Evolutionary conservation across 1,140 invertebrate genomes (phyloP).

Genomic region (Zaprionus ornatus): DNA sequence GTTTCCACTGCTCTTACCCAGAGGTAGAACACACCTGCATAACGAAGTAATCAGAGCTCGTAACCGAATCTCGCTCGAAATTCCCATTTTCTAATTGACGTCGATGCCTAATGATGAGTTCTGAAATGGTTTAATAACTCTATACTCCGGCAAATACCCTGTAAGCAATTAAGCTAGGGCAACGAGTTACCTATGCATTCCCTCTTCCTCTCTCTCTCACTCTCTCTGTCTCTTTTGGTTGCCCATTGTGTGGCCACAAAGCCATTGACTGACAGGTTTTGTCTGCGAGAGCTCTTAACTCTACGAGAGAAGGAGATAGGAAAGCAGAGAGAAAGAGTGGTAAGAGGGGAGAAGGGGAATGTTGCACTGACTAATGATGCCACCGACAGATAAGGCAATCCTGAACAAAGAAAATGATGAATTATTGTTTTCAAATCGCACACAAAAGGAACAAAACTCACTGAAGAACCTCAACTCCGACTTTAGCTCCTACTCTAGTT

Average conservation of each 20-base stretch:
- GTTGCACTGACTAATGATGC: slow-evolving; percentile 67
- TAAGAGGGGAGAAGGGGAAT: background rate
- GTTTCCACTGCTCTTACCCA: background rate
- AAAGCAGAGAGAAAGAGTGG: background rate
- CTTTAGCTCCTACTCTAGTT: background rate
- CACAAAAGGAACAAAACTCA: slow-evolving; percentile 11
- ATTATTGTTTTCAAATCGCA: slow-evolving; percentile 63
- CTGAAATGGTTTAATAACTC: slow-evolving; percentile 62
- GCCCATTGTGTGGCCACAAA: slow-evolving; percentile 31
- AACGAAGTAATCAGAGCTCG: background rate
- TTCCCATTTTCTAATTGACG: slow-evolving; percentile 28
- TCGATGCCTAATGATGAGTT: slow-evolving; percentile 44
- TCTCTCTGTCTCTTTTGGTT: background rate
- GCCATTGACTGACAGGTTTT: slow-evolving; percentile 55
- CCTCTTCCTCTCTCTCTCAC: background rate
- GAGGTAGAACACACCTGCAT: slow-evolving; percentile 1
- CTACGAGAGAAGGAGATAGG: background rate
- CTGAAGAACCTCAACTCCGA: background rate
- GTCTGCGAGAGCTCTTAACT: slow-evolving; percentile 18
- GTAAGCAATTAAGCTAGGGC: slow-evolving; percentile 57
- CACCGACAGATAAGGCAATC: slow-evolving; percentile 29
- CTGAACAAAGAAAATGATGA: slow-evolving; percentile 58
- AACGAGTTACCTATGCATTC: slow-evolving; percentile 10
- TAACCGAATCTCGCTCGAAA: slow-evolving; percentile 52
- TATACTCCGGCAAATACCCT: slow-evolving; percentile 28